A percentile compares a stretch with the other conserved stretches of the same genome.
Conservation (phyloP, 2,888 invertebrate species). For the Macaria liturata region DNA sequence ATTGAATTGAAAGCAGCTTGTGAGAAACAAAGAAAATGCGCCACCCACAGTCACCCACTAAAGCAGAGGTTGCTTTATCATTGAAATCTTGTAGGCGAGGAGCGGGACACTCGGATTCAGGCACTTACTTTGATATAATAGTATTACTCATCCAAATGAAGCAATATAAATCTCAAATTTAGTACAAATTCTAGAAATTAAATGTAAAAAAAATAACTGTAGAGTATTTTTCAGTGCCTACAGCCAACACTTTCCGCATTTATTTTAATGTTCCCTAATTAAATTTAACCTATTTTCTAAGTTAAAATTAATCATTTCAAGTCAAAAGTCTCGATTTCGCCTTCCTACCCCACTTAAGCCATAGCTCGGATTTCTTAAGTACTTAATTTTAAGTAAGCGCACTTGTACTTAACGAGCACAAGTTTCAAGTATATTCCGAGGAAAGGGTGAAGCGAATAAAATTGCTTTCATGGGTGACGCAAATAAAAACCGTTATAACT, state of each 20-base stretch:
- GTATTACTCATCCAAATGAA: no score
- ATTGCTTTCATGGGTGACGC: not conserved
- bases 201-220: no score
- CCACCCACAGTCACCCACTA: constrained; percentile 3
- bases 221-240: no score
- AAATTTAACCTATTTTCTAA: not conserved
- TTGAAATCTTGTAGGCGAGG: constrained; percentile 7
- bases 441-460: constrained; percentile 3
- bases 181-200: no score
- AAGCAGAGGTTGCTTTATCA: constrained; percentile 4
- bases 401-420: constrained; percentile 5
- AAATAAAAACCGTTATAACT: not conserved
- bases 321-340: no score
- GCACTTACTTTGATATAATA: no score
- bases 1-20: not conserved
- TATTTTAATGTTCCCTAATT: not conserved
- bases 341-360: no score
- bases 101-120: not conserved
- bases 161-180: no score
- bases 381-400: constrained; percentile 9
- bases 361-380: not conserved
- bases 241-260: no score
- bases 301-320: no score
- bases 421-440: constrained; percentile 1
- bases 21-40: constrained; percentile 1